phyloP scores from a whole-genome alignment of 2,797 vertebrate species.

The Propithecus perrieri region DNA sequence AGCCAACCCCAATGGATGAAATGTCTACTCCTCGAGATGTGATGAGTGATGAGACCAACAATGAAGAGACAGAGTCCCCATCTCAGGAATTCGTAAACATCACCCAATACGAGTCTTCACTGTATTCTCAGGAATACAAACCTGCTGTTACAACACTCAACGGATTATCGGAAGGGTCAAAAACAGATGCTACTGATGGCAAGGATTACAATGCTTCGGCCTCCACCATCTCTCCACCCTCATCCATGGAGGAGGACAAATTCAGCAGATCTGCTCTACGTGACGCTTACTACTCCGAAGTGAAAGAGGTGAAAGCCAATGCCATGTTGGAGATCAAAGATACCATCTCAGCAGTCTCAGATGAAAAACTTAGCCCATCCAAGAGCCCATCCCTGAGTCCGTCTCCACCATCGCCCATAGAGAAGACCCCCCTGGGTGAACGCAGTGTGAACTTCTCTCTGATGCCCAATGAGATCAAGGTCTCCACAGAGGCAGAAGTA shows the following conservation, averaged over 20 bases:
- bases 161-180: conserved; percentile 89
- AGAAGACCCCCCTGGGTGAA: conserved; percentile 93
- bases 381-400: conserved; percentile 84
- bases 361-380: conserved; percentile 80
- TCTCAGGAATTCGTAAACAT: conserved; percentile 90
- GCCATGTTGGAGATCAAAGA: conserved; percentile 82
- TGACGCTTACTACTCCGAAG: conserved; percentile 80
- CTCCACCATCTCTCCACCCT: conserved; percentile 95
- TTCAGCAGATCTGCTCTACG: conserved; percentile 87
- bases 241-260: conserved; percentile 94
- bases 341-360: conserved; percentile 73
- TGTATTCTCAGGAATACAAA: conserved; percentile 88
- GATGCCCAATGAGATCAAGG: conserved; percentile 88
- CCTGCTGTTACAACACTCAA: conserved; percentile 87
- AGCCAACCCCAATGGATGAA: conserved; percentile 95
- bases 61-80: conserved; percentile 93
- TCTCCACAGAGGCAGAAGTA: conserved; percentile 88
- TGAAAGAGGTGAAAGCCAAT: conserved; percentile 77
- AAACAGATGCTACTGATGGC: conserved; percentile 95
- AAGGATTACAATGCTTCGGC: conserved; percentile 94
- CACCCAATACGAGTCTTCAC: conserved; percentile 87
- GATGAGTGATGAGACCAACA: conserved; percentile 94
- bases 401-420: conserved; percentile 87
- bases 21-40: conserved; percentile 95
- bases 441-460: conserved; percentile 91